Evolutionary conservation across 2,888 invertebrate species (phyloP).

Genomic region (Pseudococcus longispinus): DNA sequence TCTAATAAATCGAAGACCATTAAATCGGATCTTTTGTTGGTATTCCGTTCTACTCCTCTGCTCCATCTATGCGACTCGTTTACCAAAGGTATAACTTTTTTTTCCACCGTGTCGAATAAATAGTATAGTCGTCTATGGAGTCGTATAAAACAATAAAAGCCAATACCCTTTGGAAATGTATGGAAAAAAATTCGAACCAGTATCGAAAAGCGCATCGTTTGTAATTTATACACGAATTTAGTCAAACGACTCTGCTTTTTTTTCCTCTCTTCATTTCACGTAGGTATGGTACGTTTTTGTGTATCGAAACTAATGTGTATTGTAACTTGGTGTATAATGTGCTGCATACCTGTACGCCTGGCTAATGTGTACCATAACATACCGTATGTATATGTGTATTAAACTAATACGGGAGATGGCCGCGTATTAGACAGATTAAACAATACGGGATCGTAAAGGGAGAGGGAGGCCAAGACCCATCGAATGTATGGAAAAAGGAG

Average conservation of each 20-base stretch:
- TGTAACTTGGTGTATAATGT: not conserved
- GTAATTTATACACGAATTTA: conserved; percentile 31
- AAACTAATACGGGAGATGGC: not conserved
- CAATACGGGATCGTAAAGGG: not conserved
- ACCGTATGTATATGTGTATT: not conserved
- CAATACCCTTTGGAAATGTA: conserved; percentile 18
- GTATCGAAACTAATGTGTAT: not conserved
- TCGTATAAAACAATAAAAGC: conserved; percentile 19
- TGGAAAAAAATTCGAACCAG: conserved; percentile 15
- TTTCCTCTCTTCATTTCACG: not conserved
- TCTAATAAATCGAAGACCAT: not conserved
- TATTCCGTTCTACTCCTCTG: not conserved
- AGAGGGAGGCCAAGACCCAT: not conserved
- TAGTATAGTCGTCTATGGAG: not conserved
- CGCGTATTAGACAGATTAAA: conserved; percentile 2
- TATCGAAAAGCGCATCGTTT: conserved; percentile 16
- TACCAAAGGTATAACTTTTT: conserved; percentile 3
- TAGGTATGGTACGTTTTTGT: not conserved
- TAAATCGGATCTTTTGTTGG: not conserved
- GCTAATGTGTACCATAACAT: conserved; percentile 1
- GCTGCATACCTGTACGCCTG: not conserved
- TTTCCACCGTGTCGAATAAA: not conserved
- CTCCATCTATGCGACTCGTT: not conserved
- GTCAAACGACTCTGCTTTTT: not conserved
- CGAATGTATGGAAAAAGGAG: not conserved